A percentile compares a stretch with the other conserved stretches of the same genome.
Conservation (phyloP, 1,140 invertebrate genomes). For the Littorina saxatilis region DNA sequence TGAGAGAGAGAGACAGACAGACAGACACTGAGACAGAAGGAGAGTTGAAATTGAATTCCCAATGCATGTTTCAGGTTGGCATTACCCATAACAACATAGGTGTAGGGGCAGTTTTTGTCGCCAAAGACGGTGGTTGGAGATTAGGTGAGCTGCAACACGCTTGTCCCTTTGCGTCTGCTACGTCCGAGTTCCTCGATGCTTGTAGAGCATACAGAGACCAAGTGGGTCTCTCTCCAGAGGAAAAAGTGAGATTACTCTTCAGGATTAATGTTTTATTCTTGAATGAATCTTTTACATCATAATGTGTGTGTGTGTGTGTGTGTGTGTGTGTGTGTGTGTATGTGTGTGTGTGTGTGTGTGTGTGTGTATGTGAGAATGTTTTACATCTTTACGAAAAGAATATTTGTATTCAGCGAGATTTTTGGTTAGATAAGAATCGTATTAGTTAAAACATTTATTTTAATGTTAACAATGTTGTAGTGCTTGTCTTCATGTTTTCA, state of each 20-base stretch:
- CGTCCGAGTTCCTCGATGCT: constrained; percentile 82
- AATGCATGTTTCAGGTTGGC: constrained; percentile 80
- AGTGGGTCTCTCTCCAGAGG: constrained; percentile 75
- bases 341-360: no score
- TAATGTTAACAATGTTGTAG: no score
- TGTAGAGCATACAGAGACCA: constrained; percentile 83
- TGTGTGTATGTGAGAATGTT: no score
- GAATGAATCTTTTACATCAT: no score
- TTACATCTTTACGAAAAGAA: no score
- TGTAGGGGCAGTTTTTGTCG: constrained; percentile 87
- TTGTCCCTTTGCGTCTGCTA: constrained; percentile 82
- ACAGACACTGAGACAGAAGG: no score
- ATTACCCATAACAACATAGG: constrained; percentile 86
- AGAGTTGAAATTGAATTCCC: neutral
- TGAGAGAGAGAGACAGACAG: no score
- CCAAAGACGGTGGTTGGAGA: constrained; percentile 88
- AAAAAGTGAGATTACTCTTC: neutral
- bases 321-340: neutral
- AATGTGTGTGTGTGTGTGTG: no score
- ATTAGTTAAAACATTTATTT: no score
- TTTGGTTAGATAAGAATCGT: no score
- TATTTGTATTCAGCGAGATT: no score
- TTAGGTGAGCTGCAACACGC: constrained; percentile 88
- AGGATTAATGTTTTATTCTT: neutral
- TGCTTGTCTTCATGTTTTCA: no score